A percentile compares a stretch with the other conserved stretches of the same genome.
phyloP scores from a whole-genome alignment of 2,797 vertebrate species.

The Diplodus puntazzo region DNA sequence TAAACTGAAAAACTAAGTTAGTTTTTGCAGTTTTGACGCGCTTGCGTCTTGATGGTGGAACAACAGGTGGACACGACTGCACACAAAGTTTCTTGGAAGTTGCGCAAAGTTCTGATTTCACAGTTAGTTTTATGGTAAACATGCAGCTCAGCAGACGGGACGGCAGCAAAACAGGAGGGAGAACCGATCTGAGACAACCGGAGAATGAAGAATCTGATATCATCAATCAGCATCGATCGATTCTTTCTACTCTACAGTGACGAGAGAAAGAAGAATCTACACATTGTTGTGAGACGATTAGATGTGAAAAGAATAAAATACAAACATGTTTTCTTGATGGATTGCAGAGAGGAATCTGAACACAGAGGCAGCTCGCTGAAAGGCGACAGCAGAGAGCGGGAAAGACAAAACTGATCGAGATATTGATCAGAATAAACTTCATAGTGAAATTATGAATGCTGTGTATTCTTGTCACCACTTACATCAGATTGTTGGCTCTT shows the following conservation, averaged over 20 bases:
- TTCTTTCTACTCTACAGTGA: no score
- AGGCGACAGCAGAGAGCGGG: no score
- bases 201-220: no score
- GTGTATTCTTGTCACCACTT: not conserved
- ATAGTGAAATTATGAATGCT: no score
- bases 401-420: not conserved
- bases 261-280: not conserved
- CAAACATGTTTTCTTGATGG: not conserved
- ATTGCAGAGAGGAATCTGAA: not conserved
- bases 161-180: not conserved
- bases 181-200: not conserved
- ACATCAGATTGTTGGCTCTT: not conserved
- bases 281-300: not conserved
- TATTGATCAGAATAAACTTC: not conserved
- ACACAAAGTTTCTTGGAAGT: slow-evolving; percentile 24
- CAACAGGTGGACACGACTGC: not conserved
- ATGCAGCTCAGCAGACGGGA: not conserved
- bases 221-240: no score
- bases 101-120: slow-evolving; percentile 8
- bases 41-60: not conserved
- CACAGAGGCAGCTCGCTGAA: no score
- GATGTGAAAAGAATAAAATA: not conserved
- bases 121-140: not conserved
- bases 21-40: not conserved
- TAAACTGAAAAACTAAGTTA: no score